phyloP scores from a whole-genome alignment of 2,113 vertebrate genomes.

The Pterocles gutturalis region DNA sequence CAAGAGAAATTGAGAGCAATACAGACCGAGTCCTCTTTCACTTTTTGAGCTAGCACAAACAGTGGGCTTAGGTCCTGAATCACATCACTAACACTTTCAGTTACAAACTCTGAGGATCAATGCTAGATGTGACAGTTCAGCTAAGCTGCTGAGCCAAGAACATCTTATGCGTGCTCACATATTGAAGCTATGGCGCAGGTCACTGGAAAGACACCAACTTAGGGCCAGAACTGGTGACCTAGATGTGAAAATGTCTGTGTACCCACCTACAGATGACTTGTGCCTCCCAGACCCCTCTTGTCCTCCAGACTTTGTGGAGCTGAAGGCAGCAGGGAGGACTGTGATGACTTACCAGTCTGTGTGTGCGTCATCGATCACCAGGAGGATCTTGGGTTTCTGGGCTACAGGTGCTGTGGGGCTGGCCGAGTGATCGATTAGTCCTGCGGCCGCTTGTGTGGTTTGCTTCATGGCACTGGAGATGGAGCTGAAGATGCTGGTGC shows the following conservation, averaged over 20 bases:
- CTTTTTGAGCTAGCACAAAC: not conserved
- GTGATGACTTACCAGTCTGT: slow-evolving; percentile 89
- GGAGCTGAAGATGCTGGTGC: slow-evolving; percentile 91
- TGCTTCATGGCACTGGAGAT: slow-evolving; percentile 94
- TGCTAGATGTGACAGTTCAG: not conserved
- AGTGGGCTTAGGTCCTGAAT: not conserved
- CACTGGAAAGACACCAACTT: not conserved
- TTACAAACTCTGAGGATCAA: not conserved
- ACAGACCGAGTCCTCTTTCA: not conserved
- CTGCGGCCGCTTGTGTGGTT: slow-evolving; percentile 75
- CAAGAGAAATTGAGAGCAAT: not conserved
- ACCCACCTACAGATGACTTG: accelerated
- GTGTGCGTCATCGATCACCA: slow-evolving; percentile 91
- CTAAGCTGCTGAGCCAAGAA: not conserved
- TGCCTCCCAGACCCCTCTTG: not conserved
- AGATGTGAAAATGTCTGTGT: not conserved
- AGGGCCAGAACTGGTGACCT: not conserved
- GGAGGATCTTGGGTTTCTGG: slow-evolving; percentile 89
- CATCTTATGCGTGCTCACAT: not conserved
- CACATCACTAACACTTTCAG: not conserved
- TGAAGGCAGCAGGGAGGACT: not conserved
- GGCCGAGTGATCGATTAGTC: slow-evolving; percentile 77
- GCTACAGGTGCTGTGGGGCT: slow-evolving; percentile 58
- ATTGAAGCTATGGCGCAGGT: not conserved
- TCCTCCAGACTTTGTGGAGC: accelerated